These are phyloP conservation scores for Drosophila oshimai DNA, from an alignment of 1,140 invertebrate genomes.

Conservation along the genomic window DNA sequence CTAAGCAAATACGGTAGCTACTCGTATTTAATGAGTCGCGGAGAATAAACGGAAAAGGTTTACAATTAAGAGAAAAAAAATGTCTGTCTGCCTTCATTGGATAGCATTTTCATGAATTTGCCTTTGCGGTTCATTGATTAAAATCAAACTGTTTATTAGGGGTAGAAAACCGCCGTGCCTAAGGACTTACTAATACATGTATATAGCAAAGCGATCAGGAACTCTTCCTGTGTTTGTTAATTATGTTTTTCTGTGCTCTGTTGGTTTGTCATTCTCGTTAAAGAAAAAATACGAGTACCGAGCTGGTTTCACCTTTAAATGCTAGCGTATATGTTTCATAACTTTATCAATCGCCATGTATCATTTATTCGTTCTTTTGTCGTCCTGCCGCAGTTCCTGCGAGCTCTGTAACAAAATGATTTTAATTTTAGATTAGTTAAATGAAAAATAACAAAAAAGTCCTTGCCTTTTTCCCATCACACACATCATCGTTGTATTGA, in stretches of 20 bases:
- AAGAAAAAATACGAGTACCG: slow-evolving; percentile 27
- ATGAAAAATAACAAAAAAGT: slow-evolving; percentile 16
- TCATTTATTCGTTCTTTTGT: slow-evolving; percentile 35
- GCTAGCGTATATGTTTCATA: neutral
- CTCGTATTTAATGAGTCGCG: slow-evolving; percentile 55
- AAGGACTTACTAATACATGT: neutral
- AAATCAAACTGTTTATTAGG: slow-evolving; percentile 70
- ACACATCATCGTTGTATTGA: slow-evolving; percentile 32
- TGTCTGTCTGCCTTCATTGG: slow-evolving; percentile 40
- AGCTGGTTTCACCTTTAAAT: neutral
- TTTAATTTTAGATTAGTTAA: slow-evolving; percentile 78
- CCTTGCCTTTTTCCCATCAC: slow-evolving; percentile 3
- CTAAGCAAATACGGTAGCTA: slow-evolving; percentile 45
- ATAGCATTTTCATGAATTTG: slow-evolving; percentile 62
- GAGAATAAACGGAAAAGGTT: slow-evolving; percentile 43
- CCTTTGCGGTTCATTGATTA: slow-evolving; percentile 77
- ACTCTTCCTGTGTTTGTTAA: slow-evolving; percentile 64
- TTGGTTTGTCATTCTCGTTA: slow-evolving; percentile 72
- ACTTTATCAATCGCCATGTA: slow-evolving; percentile 63
- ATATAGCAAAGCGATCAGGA: neutral
- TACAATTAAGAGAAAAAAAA: slow-evolving; percentile 50
- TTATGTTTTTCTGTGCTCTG: slow-evolving; percentile 57
- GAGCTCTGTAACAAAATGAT: slow-evolving; percentile 50
- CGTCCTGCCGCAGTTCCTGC: slow-evolving; percentile 30
- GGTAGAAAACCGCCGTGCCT: neutral